Evolutionary conservation across 2,888 invertebrate species (phyloP), one percentile per base, ranked within the genome.

Genomic region (Tipula lateralis): DNA sequence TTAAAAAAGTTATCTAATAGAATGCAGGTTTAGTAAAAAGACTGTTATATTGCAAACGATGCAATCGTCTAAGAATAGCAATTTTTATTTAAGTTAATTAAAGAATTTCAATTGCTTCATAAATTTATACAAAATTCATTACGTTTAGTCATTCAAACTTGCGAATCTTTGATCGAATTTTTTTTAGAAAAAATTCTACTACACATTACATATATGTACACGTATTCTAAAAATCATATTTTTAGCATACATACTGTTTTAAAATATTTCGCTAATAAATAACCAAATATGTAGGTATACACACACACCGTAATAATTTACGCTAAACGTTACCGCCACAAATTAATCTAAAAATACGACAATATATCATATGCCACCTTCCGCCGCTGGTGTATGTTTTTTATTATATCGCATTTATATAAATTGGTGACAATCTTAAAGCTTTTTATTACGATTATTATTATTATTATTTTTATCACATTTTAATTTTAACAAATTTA

Each of bases 401-500:
- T 12, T 66, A 66, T 66, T 66, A 24, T 24, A 3, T 66, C 66
- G 24, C 24, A 66, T 66, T 66, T 66, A 66, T 24, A 66, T 66
- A 66, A 66, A 66, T 24, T 66, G 66, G 66, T 66, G 66, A 66
- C 66, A 66, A 66, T 66, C 66, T 66, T 66, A 66, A 66, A 66
- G 66, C 66, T 66, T 66, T 66, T 66, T 66, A 66, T 66, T 66
- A 24, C 66, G 66, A 66, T 66, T 66, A 66, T 66, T 66, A 24
- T 66, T 66, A 24, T 66, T 66, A 66, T 66, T 66, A 66, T 66
- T 66, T 24, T 66, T 66, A 66, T 66, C 66, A 66, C 66, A 66
- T 66, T 66, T 66, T 66, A 66, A 66, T 66, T 66, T 66, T 66
- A 66, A 66, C 66, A 66, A 66, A 66, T 66, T 66, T 24, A 66